These are phyloP conservation scores for Cyprinella venusta DNA, from an alignment of 2,797 vertebrate genomes.

Conservation along the genomic window DNA sequence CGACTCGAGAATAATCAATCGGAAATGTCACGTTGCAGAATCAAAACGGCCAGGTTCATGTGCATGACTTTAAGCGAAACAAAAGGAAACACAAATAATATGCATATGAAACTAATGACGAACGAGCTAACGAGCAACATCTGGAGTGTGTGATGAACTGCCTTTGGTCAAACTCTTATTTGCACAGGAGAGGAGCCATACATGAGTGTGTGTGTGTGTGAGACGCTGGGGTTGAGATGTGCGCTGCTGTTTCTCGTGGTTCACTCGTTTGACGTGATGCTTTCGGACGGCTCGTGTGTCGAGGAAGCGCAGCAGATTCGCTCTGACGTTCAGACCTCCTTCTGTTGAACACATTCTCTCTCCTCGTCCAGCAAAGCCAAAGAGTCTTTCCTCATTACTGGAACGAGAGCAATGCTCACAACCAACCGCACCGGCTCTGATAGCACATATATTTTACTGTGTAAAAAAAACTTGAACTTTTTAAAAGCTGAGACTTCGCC, in stretches of 20 bases:
- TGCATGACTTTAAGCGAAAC: not conserved
- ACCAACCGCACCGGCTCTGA: not conserved
- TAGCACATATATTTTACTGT: no score
- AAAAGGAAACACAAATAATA: not conserved
- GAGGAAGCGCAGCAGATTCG: constrained; percentile 47
- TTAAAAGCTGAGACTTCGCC: no score
- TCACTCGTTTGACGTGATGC: constrained; percentile 48
- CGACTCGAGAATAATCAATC: not conserved
- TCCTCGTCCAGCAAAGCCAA: constrained; percentile 50
- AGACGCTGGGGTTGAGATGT: not conserved
- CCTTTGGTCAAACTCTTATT: constrained; percentile 48
- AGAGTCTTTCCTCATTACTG: constrained; percentile 51
- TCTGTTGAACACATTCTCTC: constrained; percentile 46
- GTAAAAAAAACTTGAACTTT: no score
- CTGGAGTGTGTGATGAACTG: constrained; percentile 46
- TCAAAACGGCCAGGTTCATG: not conserved
- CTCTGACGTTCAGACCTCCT: constrained; percentile 45
- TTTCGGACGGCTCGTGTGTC: constrained; percentile 44
- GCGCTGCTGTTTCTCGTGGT: constrained; percentile 13
- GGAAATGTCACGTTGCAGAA: not conserved
- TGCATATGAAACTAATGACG: not conserved
- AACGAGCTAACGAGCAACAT: not conserved
- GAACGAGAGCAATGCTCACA: not conserved
- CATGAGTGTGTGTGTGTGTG: not conserved
- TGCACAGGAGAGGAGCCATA: constrained; percentile 62